phyloP scores from a whole-genome alignment of 2,888 invertebrate species.

The Agriotes lineatus region DNA sequence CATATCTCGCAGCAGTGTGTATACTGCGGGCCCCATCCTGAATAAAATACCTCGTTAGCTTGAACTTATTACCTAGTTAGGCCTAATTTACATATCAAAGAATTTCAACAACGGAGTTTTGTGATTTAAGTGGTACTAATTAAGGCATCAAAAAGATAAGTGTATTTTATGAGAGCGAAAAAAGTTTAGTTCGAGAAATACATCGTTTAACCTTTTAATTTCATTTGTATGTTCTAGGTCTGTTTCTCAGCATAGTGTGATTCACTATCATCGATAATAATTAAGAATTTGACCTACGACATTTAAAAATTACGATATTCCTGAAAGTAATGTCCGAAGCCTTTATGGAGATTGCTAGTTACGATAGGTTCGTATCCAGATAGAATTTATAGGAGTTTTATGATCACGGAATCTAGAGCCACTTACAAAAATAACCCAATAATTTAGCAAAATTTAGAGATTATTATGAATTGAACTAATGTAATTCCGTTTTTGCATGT shows the following conservation, averaged over 20 bases:
- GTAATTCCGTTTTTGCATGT: slow-evolving; percentile 22
- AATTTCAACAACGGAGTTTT: slow-evolving; percentile 8
- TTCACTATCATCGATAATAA: neutral
- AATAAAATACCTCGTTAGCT: slow-evolving; percentile 50
- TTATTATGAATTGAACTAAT: neutral
- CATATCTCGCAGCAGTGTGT: slow-evolving; percentile 97
- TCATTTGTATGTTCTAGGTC: too few species aligned
- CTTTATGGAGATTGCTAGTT: slow-evolving; percentile 20
- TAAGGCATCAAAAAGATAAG: slow-evolving; percentile 1
- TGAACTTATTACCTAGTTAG: neutral
- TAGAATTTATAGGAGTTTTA: too few species aligned
- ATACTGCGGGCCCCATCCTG: slow-evolving; percentile 96
- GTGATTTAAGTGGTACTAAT: neutral
- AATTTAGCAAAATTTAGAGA: neutral
- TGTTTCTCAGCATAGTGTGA: slow-evolving; percentile 22
- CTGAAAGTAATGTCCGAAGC: slow-evolving; percentile 9
- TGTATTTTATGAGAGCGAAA: neutral
- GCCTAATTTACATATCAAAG: slow-evolving; percentile 43
- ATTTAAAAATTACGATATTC: slow-evolving; percentile 25
- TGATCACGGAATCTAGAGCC: too few species aligned
- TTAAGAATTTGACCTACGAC: neutral
- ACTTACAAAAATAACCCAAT: neutral
- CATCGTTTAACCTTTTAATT: too few species aligned
- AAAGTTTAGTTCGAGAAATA: neutral
- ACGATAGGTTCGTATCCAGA: neutral